These are phyloP conservation scores for Trisateles emortualis DNA, from an alignment of 2,888 invertebrate species.

Conservation along the genomic window DNA sequence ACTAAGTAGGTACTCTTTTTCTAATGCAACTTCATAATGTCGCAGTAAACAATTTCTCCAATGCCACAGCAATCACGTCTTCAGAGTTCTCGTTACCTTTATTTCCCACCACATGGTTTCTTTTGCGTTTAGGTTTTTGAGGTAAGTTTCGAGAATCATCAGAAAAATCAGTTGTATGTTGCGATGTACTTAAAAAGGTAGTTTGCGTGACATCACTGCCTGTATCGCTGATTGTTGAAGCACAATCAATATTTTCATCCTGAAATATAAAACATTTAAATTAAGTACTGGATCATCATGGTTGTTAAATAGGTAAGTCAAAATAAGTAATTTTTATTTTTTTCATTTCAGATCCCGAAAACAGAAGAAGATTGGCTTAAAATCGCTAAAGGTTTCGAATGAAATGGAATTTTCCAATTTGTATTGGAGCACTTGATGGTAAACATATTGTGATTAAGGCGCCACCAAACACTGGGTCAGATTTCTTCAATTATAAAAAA, in stretches of 20 bases:
- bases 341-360: constrained; percentile 20
- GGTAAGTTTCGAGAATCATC: constrained; percentile 21
- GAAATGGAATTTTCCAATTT: constrained; percentile 26
- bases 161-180: constrained; percentile 23
- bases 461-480: constrained; percentile 20
- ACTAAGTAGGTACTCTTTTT: neutral
- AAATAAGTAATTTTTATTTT: constrained; percentile 16
- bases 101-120: constrained; percentile 22
- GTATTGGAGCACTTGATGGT: constrained; percentile 25
- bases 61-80: constrained; percentile 18
- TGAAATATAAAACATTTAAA: constrained; percentile 21
- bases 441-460: constrained; percentile 22
- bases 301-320: constrained; percentile 21
- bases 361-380: constrained; percentile 22
- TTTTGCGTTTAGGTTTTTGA: constrained; percentile 22
- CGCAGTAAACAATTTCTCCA: constrained; percentile 15
- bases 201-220: constrained; percentile 20
- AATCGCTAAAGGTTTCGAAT: too few species aligned
- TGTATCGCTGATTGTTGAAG: constrained; percentile 21
- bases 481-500: constrained; percentile 24
- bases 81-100: constrained; percentile 21
- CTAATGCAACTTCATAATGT: constrained; percentile 3
- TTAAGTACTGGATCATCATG: constrained; percentile 19
- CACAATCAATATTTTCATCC: constrained; percentile 18
- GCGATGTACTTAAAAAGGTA: constrained; percentile 19